phyloP scores from a whole-genome alignment of 1,140 invertebrate species.

The Formica selysi region DNA sequence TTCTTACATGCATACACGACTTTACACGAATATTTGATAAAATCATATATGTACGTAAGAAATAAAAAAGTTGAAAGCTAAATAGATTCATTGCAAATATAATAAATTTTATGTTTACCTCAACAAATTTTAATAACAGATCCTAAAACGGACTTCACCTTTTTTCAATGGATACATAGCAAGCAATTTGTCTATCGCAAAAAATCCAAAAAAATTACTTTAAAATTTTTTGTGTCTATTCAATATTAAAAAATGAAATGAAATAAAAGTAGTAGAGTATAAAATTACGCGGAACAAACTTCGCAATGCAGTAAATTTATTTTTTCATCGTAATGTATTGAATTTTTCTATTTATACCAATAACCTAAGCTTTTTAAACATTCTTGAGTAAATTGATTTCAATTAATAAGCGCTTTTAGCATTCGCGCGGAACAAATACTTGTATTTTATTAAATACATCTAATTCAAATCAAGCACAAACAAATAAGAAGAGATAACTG shows the following conservation, averaged over 20 bases:
- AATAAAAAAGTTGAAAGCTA: slow-evolving; percentile 1
- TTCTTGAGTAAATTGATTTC: neutral
- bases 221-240: neutral
- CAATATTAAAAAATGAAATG: slow-evolving; percentile 1
- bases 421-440: neutral
- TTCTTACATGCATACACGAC: too few species aligned
- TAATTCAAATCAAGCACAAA: neutral
- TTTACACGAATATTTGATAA: neutral
- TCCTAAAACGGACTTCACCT: neutral
- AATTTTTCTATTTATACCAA: neutral
- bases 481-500: neutral
- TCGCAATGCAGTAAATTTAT: slow-evolving; percentile 27
- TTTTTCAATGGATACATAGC: neutral
- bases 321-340: neutral
- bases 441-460: neutral
- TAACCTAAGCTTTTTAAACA: neutral
- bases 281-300: slow-evolving; percentile 17
- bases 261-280: neutral
- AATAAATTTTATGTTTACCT: neutral
- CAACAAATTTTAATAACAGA: slow-evolving; percentile 16
- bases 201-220: slow-evolving; percentile 4
- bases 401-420: slow-evolving; percentile 6
- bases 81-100: neutral
- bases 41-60: neutral
- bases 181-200: neutral